These are phyloP conservation scores for Camponotus floridanus DNA, from an alignment of 1,140 invertebrate species.

Conservation along the genomic window DNA sequence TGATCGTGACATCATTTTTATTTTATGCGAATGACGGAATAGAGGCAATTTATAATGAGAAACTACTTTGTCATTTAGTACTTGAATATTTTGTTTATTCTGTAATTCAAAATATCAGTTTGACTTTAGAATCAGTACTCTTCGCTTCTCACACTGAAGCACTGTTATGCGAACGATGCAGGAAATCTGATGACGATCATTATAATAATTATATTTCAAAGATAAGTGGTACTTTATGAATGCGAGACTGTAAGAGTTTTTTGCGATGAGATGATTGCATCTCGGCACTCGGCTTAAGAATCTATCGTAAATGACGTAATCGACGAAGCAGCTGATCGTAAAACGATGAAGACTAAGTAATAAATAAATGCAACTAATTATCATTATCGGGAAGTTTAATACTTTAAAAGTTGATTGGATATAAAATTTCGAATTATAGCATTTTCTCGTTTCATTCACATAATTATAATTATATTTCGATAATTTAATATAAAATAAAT, in stretches of 20 bases:
- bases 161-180: background rate
- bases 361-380: background rate
- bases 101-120: background rate
- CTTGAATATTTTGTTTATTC: background rate
- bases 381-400: background rate
- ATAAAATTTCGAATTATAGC: background rate
- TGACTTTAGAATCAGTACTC: background rate
- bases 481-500: background rate
- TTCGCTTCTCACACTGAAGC: background rate
- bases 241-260: conserved; percentile 28
- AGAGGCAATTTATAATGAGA: background rate
- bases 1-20: background rate
- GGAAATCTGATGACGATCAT: conserved; percentile 27
- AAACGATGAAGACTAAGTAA: background rate
- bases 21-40: background rate
- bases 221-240: conserved; percentile 32
- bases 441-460: background rate
- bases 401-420: background rate
- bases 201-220: conserved; percentile 37
- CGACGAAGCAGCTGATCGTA: background rate
- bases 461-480: background rate
- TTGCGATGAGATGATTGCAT: conserved; percentile 34
- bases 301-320: conserved; percentile 9
- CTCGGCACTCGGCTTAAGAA: conserved; percentile 33
- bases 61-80: background rate